Percentiles rank a stretch among this genome's conserved stretches.
phyloP scores from a whole-genome alignment of 2,888 invertebrate genomes.

The Nasonia oneida region DNA sequence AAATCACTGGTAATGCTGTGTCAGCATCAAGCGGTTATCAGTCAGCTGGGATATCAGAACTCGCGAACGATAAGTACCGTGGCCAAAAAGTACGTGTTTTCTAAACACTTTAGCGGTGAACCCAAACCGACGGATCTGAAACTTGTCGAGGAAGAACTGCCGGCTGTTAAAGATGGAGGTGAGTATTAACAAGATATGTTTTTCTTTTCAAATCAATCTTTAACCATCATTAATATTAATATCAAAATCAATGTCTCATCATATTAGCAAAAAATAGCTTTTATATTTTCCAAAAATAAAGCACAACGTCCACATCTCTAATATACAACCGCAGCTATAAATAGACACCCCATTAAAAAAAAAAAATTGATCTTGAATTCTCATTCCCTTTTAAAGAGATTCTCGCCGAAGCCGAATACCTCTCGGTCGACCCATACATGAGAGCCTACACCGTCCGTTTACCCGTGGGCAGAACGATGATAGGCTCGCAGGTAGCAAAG shows the following conservation, averaged over 20 bases:
- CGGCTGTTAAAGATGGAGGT: conserved; percentile 86
- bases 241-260: too few relatives aligned
- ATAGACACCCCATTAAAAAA: too few relatives aligned
- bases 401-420: conserved; percentile 84
- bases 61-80: not conserved
- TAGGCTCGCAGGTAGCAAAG: conserved; percentile 86
- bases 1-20: not conserved
- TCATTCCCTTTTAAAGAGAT: conserved; percentile 80
- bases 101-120: conserved; percentile 84
- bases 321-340: too few relatives aligned
- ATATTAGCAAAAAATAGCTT: too few relatives aligned
- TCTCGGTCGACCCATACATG: conserved; percentile 89
- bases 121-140: conserved; percentile 85
- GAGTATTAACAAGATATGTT: conserved; percentile 64
- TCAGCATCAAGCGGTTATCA: conserved; percentile 1
- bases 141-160: conserved; percentile 85
- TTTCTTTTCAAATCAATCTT: too few relatives aligned
- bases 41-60: conserved; percentile 1
- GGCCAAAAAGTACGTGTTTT: conserved; percentile 83
- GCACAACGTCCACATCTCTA: too few relatives aligned
- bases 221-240: too few relatives aligned
- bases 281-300: too few relatives aligned
- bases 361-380: too few relatives aligned
- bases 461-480: conserved; percentile 84
- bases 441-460: conserved; percentile 81